Base-by-base conservation (phyloP, 2,797 vertebrate genomes). In the Argentina silus region DNA sequence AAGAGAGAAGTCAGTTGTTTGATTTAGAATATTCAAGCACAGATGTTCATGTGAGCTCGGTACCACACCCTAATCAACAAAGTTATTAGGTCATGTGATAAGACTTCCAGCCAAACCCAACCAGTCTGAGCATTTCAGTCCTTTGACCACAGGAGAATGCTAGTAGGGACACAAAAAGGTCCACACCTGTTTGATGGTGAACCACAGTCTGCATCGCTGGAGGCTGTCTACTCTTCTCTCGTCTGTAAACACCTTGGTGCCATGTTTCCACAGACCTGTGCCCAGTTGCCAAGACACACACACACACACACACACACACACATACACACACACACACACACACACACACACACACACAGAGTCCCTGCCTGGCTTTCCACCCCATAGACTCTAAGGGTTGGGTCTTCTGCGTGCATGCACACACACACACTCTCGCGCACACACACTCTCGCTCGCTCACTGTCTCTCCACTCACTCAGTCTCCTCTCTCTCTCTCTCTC, bases 61-160 rank as follows among this genome's bases (percentile, higher is more conserved):
- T 57, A 10, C 19, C 9, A 57, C 17, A 57, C 19, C 55, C 19
- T 11, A 4, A 21, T 57, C n/a, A 51, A n/a, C n/a, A n/a, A n/a
- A 4, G 51, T 53, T 17, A 0, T 36, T 4, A 53, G 15, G 6
- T 53, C 21, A 62, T 3, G 5, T 17, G 42, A n/a, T 9, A 43
- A 48, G 42, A 62, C 11, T 62, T 19, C 10, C 0, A 21, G 50
- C 19, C 15, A 19, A 53, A 50, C 10, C 61, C 27, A 68, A 57
- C 51, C 27, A 36, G 27, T 36, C 27, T 2, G 27, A 67, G 63
- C 70, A 73, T 70, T 65, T 70, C 14, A 73, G 14, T 10, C 71
- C 72, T 27, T 57, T 1, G 0, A 61, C 61, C 12, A 0, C 11
- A 1, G 19, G 61, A 50, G 36, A 15, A 50, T 10, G 45, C 14